These are phyloP conservation scores for Clepsis dumicolana DNA, from an alignment of 2,888 invertebrate genomes.

Conservation along the genomic window DNA sequence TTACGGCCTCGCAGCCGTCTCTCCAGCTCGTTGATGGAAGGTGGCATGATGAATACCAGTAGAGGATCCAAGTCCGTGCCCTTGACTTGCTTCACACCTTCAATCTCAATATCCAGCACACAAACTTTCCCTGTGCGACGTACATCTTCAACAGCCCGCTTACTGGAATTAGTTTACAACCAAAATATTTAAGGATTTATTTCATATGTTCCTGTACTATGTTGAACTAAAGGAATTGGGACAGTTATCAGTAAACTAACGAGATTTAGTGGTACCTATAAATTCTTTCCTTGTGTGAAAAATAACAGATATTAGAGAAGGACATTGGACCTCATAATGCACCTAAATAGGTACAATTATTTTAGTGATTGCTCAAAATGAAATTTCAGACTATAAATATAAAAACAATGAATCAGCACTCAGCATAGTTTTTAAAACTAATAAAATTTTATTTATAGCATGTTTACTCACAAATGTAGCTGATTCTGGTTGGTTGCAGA, in stretches of 20 bases:
- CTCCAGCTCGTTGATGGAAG: constrained; percentile 92
- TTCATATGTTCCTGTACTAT: too few relatives aligned
- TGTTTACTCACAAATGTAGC: constrained; percentile 26
- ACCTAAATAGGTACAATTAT: too few relatives aligned
- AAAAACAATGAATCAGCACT: constrained; percentile 20
- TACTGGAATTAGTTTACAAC: constrained; percentile 85
- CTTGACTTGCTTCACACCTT: constrained; percentile 96
- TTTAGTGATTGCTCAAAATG: background rate
- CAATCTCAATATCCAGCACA: constrained; percentile 97
- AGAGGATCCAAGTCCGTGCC: constrained; percentile 93
- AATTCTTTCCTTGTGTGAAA: too few relatives aligned
- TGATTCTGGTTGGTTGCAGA: constrained; percentile 33
- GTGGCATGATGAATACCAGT: constrained; percentile 97
- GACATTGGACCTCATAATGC: too few relatives aligned
- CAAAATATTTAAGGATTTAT: background rate
- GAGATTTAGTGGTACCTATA: too few relatives aligned
- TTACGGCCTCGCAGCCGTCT: constrained; percentile 91
- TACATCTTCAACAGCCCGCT: constrained; percentile 93
- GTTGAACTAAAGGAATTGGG: too few relatives aligned
- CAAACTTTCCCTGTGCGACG: constrained; percentile 94
- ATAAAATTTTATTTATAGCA: constrained; percentile 28
- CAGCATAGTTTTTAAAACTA: background rate
- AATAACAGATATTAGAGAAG: too few relatives aligned
- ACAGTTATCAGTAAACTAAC: too few relatives aligned
- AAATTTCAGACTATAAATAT: background rate